Percentiles rank a stretch among this genome's conserved stretches.
These are phyloP conservation scores for Rhysida immarginata DNA, from an alignment of 1,140 invertebrate genomes.

Conservation along the genomic window DNA sequence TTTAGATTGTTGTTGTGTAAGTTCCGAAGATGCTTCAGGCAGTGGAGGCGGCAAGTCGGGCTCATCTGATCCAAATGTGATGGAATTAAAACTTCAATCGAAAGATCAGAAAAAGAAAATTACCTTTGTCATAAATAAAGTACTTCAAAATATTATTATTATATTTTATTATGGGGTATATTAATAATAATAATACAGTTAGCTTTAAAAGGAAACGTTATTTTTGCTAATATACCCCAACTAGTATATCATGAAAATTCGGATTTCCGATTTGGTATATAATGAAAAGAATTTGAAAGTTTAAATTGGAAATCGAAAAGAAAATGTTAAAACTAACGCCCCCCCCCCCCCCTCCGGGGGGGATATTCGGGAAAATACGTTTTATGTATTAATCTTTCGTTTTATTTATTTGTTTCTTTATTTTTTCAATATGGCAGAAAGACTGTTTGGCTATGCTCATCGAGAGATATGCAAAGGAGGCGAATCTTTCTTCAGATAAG, in stretches of 20 bases:
- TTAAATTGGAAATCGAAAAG: too few species aligned
- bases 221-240: background rate
- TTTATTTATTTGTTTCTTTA: background rate
- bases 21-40: too few species aligned
- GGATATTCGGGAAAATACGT: too few species aligned
- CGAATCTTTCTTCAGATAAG: conserved; percentile 12
- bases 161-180: background rate
- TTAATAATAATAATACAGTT: background rate
- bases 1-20: too few species aligned
- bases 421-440: background rate
- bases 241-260: background rate
- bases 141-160: background rate
- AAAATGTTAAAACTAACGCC: too few species aligned
- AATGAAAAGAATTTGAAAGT: background rate
- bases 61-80: background rate
- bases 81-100: background rate
- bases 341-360: too few species aligned
- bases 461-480: conserved; percentile 18
- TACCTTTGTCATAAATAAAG: background rate
- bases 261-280: background rate
- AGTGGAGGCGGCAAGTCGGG: background rate
- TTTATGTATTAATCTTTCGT: background rate
- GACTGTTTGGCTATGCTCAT: background rate
- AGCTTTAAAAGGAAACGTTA: background rate
- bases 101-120: background rate